Conservation (phyloP, 2,113 vertebrate species). For the Dipodomys ordii region DNA sequence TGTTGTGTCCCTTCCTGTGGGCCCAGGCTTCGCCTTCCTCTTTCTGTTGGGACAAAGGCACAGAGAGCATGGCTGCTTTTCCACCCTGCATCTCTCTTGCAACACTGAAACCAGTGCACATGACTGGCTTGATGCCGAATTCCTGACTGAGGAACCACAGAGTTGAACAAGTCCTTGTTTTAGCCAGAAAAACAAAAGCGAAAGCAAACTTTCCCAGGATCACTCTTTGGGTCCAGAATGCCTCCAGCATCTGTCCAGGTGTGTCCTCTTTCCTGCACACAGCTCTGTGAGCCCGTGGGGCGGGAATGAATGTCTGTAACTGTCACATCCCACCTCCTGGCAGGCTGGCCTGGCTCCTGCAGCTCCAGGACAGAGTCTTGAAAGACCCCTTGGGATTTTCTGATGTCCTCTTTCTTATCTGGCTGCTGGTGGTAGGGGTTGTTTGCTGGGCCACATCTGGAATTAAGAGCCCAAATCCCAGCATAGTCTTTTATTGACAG, state of each 20-base stretch:
- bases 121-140: fast-evolving
- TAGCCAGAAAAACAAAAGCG: neutral
- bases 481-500: slow-evolving; percentile 84
- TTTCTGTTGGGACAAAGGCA: too few relatives aligned
- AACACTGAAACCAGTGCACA: neutral
- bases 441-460: slow-evolving; percentile 83
- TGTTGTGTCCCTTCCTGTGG: neutral
- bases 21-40: neutral
- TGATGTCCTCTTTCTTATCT: neutral
- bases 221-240: too few relatives aligned
- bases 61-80: neutral
- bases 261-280: neutral
- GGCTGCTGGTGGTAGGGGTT: neutral
- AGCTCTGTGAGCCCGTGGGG: fast-evolving
- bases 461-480: slow-evolving; percentile 79
- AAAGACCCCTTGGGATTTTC: neutral
- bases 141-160: too few relatives aligned
- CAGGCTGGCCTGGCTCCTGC: neutral
- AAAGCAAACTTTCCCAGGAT: too few relatives aligned
- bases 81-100: fast-evolving
- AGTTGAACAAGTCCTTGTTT: neutral
- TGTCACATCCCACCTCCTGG: too few relatives aligned
- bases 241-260: neutral
- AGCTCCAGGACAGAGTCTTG: neutral
- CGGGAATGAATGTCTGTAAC: neutral